Conservation (phyloP, 2,888 invertebrate genomes). For the Heliconius ethilla region DNA sequence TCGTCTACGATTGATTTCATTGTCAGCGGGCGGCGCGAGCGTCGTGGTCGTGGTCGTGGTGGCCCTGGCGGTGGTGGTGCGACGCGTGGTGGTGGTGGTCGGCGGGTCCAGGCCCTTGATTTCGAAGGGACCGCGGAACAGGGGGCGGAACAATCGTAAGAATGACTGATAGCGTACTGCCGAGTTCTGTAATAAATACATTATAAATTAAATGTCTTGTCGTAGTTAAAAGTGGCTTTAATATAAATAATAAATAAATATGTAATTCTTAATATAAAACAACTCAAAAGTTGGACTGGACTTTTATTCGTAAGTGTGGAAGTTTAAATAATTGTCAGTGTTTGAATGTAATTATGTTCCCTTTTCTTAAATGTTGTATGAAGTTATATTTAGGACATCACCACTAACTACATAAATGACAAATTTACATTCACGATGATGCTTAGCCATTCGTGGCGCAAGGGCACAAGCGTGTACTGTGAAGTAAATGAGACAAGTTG, state of each 20-base stretch:
- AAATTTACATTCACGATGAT: too few species aligned
- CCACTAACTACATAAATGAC: neutral
- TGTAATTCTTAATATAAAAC: neutral
- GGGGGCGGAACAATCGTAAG: constrained; percentile 87
- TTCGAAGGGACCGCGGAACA: constrained; percentile 87
- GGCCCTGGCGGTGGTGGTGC: constrained; percentile 54
- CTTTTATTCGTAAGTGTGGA: too few species aligned
- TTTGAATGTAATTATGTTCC: neutral
- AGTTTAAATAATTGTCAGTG: neutral
- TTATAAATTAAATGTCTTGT: neutral
- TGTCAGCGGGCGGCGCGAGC: constrained; percentile 43
- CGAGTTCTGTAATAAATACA: constrained; percentile 84
- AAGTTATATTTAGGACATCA: neutral
- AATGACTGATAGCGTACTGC: constrained; percentile 88
- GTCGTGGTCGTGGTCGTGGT: constrained; percentile 47
- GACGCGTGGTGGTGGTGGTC: constrained; percentile 75
- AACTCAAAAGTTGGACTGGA: neutral
- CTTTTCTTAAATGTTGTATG: too few species aligned
- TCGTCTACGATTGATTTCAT: constrained; percentile 37
- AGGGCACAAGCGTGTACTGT: too few species aligned
- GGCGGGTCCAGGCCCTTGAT: constrained; percentile 86
- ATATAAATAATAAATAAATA: neutral
- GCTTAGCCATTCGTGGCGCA: too few species aligned
- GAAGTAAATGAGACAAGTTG: too few species aligned
- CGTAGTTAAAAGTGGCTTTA: neutral